A percentile compares a stretch with the other conserved stretches of the same genome.
Conservation (phyloP, 2,113 vertebrate genomes). For the Platycercus adscitus region DNA sequence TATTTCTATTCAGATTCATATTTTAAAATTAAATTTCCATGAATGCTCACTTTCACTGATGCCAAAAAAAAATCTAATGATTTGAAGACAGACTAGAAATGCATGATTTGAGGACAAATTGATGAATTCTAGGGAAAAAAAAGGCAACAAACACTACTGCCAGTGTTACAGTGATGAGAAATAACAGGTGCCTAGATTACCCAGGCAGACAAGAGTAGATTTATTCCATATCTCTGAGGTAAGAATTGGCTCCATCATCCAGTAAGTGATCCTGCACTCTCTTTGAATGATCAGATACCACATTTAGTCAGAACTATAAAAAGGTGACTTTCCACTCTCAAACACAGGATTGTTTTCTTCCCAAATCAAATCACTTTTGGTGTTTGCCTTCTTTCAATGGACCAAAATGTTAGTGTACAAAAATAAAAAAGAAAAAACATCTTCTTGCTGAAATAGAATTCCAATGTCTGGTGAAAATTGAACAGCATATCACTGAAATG, state of each 20-base stretch:
- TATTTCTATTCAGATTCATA: background rate
- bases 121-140: background rate
- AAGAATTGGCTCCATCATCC: background rate
- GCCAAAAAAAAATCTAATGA: background rate
- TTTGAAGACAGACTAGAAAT: background rate
- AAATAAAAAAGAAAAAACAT: background rate
- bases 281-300: background rate
- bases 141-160: background rate
- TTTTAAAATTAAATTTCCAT: background rate
- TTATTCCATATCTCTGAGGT: background rate
- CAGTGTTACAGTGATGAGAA: background rate
- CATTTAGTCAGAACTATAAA: background rate
- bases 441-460: background rate
- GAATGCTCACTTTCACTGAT: background rate
- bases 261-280: background rate
- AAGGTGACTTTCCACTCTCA: background rate
- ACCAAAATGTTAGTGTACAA: background rate
- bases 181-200: background rate
- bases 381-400: background rate
- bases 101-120: background rate
- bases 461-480: background rate
- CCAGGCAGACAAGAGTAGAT: background rate
- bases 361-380: background rate
- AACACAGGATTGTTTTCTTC: background rate
- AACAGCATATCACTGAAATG: background rate